Conservation (phyloP, 2,797 vertebrate genomes). For the Coilia nasus region DNA sequence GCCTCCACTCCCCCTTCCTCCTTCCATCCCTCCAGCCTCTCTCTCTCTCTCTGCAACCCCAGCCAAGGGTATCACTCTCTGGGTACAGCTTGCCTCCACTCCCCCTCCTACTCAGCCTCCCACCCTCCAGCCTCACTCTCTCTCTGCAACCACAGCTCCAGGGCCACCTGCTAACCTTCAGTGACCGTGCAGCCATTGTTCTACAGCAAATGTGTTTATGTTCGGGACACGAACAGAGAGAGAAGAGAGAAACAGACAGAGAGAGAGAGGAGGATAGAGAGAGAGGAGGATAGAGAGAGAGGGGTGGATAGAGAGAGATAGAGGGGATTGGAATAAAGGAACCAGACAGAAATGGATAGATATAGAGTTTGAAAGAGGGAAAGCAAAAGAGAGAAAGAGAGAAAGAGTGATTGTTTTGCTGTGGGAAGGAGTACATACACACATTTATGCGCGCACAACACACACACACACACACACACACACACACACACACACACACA, state of each 20-base stretch:
- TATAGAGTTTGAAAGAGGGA: not conserved
- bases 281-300: no score
- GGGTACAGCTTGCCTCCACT: no score
- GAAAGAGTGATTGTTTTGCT: not conserved
- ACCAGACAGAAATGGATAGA: not conserved
- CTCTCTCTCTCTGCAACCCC: not conserved
- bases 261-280: slow-evolving; percentile 20
- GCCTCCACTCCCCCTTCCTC: no score
- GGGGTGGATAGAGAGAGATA: no score
- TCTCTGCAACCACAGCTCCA: not conserved
- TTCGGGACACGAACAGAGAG: slow-evolving; percentile 50
- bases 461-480: slow-evolving; percentile 11
- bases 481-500: not conserved
- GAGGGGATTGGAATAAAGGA: no score
- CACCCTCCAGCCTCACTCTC: not conserved
- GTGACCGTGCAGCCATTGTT: not conserved
- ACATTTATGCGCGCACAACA: no score
- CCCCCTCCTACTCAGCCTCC: not conserved
- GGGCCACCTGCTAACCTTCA: slow-evolving; percentile 7
- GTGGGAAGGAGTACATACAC: not conserved
- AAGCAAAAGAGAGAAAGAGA: not conserved
- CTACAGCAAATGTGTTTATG: not conserved
- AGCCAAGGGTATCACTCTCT: not conserved
- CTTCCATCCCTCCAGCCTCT: no score
- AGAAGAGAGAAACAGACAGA: slow-evolving; percentile 52